A percentile compares a stretch with the other conserved stretches of the same genome.
These are phyloP conservation scores for Gnathonemus longibarbis DNA, from an alignment of 2,113 vertebrate species.

Conservation along the genomic window DNA sequence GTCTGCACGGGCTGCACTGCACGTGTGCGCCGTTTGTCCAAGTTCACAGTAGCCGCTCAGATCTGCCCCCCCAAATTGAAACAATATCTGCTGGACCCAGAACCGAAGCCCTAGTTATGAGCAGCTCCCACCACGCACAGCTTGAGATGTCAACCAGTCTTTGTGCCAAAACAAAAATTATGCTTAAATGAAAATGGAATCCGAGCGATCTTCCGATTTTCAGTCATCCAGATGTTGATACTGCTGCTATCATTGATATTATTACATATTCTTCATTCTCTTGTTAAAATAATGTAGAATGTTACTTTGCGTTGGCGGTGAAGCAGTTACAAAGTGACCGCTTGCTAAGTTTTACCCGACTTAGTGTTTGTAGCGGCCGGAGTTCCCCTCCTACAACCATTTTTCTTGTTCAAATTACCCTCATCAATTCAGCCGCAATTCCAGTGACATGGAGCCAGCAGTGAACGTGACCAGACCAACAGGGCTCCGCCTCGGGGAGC, in stretches of 20 bases:
- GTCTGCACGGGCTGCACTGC: constrained; percentile 44
- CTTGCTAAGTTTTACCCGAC: background rate
- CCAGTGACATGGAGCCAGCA: constrained; percentile 50
- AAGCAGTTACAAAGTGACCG: background rate
- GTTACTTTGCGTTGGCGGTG: background rate
- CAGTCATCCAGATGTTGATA: background rate
- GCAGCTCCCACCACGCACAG: background rate
- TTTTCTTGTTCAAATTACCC: constrained; percentile 65
- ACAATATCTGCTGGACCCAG: background rate
- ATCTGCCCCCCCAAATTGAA: constrained; percentile 20
- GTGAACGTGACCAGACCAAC: constrained; percentile 64
- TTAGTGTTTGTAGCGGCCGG: background rate
- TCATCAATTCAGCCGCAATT: constrained; percentile 78
- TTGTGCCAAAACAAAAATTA: background rate
- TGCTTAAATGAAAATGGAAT: background rate
- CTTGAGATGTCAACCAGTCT: background rate
- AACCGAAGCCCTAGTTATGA: background rate
- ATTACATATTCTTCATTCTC: background rate
- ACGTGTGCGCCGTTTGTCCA: constrained; percentile 45
- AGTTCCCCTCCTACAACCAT: constrained; percentile 30
- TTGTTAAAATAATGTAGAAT: background rate
- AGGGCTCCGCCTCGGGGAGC: constrained; percentile 49
- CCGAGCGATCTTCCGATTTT: background rate
- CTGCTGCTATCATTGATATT: background rate
- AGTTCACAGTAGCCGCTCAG: constrained; percentile 24